Conservation (phyloP, 1,140 invertebrate genomes). For the Drosophila kanapiae region DNA sequence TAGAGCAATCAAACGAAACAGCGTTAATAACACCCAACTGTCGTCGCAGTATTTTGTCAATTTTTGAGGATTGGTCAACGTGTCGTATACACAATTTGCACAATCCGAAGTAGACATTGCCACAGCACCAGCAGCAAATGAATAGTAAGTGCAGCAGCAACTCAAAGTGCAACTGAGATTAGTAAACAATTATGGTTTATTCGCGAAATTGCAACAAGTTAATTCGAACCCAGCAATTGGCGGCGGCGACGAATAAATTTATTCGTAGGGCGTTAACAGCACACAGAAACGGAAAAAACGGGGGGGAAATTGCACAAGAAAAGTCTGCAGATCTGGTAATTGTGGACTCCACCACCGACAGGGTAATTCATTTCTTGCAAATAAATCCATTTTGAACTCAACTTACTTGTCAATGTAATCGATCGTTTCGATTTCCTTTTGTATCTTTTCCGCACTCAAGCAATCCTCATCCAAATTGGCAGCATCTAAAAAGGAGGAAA, state of each 20-base stretch:
- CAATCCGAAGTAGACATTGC: slow-evolving; percentile 47
- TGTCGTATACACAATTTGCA: slow-evolving; percentile 79
- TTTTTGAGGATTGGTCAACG: slow-evolving; percentile 78
- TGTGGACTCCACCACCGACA: slow-evolving; percentile 33
- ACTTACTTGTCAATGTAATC: slow-evolving; percentile 84
- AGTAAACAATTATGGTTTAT: slow-evolving; percentile 80
- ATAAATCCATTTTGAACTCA: slow-evolving; percentile 18
- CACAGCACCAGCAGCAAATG: not conserved
- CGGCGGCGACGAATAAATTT: slow-evolving; percentile 54
- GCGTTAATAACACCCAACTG: slow-evolving; percentile 63
- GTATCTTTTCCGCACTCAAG: slow-evolving; percentile 69
- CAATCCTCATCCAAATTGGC: slow-evolving; percentile 54
- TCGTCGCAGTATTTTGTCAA: slow-evolving; percentile 66
- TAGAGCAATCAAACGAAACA: slow-evolving; percentile 47
- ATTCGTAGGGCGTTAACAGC: slow-evolving; percentile 66
- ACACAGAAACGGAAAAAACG: slow-evolving; percentile 14
- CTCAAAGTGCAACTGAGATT: slow-evolving; percentile 56
- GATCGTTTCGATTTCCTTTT: slow-evolving; percentile 83
- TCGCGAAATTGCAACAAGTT: slow-evolving; percentile 77
- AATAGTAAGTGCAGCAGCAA: slow-evolving; percentile 30
- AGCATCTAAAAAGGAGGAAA: slow-evolving; percentile 59
- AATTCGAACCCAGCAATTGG: slow-evolving; percentile 73
- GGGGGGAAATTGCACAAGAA: slow-evolving; percentile 48
- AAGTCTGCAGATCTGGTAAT: slow-evolving; percentile 38
- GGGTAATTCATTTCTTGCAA: slow-evolving; percentile 25